These are phyloP conservation scores for Rhea pennata DNA, from an alignment of 2,113 vertebrate genomes.

Conservation along the genomic window DNA sequence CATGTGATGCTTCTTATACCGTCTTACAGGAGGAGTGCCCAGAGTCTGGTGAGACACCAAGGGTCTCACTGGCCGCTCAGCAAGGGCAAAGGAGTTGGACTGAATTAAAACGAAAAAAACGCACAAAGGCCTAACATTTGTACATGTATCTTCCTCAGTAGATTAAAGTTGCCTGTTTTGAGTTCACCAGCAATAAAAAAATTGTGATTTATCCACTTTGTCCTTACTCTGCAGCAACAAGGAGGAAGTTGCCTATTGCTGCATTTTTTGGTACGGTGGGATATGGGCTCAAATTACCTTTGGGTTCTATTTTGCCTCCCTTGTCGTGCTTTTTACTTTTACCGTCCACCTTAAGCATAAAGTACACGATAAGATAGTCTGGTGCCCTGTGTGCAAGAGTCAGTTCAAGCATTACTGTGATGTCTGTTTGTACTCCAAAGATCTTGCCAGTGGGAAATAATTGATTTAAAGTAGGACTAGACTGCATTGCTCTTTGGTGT, in stretches of 20 bases:
- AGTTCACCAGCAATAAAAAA: conserved; percentile 77
- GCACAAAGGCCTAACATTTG: conserved; percentile 69
- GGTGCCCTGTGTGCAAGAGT: background rate
- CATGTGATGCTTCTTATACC: conserved; percentile 27
- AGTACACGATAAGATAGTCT: background rate
- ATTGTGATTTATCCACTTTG: conserved; percentile 67
- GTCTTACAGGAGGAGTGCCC: conserved; percentile 32
- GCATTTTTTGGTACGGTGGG: background rate
- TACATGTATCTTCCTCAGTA: conserved; percentile 69
- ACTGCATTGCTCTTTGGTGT: background rate
- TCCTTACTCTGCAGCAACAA: conserved; percentile 24
- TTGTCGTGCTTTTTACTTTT: background rate
- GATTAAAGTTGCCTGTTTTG: conserved; percentile 78
- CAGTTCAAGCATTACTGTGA: background rate
- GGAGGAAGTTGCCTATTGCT: background rate
- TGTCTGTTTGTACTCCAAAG: background rate
- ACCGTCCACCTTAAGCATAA: background rate
- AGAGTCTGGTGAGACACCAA: background rate
- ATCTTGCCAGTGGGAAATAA: background rate
- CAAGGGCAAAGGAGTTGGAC: conserved; percentile 20
- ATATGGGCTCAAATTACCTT: background rate
- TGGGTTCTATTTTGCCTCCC: background rate
- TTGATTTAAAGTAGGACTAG: background rate
- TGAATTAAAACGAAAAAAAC: conserved; percentile 35
- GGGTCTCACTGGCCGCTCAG: conserved; percentile 38